Conservation (phyloP, 2,888 invertebrate species). For the Caenorhabditis sinica region DNA sequence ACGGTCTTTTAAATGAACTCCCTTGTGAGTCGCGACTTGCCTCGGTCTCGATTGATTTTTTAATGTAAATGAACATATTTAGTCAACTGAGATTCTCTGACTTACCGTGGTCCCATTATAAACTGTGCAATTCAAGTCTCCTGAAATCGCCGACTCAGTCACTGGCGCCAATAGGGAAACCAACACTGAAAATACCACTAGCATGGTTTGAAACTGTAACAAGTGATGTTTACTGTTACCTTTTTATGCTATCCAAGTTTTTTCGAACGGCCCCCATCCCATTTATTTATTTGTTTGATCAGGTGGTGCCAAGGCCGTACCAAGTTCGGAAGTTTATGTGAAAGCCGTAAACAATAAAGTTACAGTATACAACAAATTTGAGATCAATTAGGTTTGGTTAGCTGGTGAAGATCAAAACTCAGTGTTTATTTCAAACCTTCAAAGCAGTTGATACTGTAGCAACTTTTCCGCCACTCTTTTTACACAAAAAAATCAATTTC, state of each 20-base stretch:
- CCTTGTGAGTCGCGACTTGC: too few species aligned
- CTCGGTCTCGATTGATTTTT: too few species aligned
- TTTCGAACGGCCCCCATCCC: neutral
- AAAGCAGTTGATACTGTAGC: too few species aligned
- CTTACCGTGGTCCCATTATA: conserved; percentile 17
- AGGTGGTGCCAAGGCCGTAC: neutral
- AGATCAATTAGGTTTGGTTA: neutral
- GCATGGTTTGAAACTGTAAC: neutral
- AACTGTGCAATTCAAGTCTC: conserved; percentile 48
- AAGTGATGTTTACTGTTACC: neutral
- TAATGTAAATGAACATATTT: conserved; percentile 36
- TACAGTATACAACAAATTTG: neutral
- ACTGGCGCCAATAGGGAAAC: conserved; percentile 6
- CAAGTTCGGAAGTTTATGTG: neutral
- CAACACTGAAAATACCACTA: neutral
- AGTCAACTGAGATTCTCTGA: conserved; percentile 12
- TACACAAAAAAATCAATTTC: too few species aligned
- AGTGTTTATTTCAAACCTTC: too few species aligned
- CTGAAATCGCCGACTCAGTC: neutral
- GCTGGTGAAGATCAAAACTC: neutral
- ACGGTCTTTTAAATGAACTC: too few species aligned
- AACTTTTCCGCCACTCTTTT: too few species aligned
- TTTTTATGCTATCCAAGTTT: neutral
- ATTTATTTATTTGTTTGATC: neutral
- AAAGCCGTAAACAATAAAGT: neutral